Base-by-base conservation (phyloP, 2,888 invertebrate species). In the Drosophila mulleri region DNA sequence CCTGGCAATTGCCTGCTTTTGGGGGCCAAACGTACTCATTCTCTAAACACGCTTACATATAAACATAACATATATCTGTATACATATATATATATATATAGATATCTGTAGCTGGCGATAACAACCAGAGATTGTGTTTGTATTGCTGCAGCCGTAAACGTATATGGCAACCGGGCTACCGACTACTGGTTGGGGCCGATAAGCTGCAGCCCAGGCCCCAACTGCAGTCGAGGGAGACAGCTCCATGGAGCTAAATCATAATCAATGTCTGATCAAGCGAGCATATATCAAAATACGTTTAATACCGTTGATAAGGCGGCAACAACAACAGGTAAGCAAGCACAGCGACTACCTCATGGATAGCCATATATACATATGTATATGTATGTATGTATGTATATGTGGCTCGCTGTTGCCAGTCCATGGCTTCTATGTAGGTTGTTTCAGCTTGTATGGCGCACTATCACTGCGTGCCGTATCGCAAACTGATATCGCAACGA, bases 1-100 rank as follows among this genome's bases (percentile, higher is more conserved):
- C 18, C 44, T 23, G 42, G 18, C n/a, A 80, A 50, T 80, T 80
- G 80, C 80, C 76, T 75, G 76, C 78, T 80, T 78, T 75, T 72
- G 76, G 72, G 78, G 80, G 78, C 80, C 63, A 75, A 23, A 23
- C 70, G 23, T 59, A 37, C 23, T 14, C 57, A 48, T 54, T 41
- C 45, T n/a, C 45, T 12, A 29, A 35, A 41, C 18, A 32, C 23
- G 58, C 18, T n/a, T n/a, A n/a, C n/a, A n/a, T n/a, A n/a, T n/a
- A n/a, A n/a, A 32, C 35, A 32, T 32, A n/a, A 29, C 60, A 57
- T 45, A 14, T 58, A 29, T 20, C 11, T 44, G 12, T 23, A 35
- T 66, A 62, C 26, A 26, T 26, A 26, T 26, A 26, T 1, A 29
- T 3, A 54, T 54, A 12, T 48, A 59, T 35, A 42, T 26, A 18